Conservation (phyloP, 2,797 vertebrate genomes). For the Emydoidea blandingii region DNA sequence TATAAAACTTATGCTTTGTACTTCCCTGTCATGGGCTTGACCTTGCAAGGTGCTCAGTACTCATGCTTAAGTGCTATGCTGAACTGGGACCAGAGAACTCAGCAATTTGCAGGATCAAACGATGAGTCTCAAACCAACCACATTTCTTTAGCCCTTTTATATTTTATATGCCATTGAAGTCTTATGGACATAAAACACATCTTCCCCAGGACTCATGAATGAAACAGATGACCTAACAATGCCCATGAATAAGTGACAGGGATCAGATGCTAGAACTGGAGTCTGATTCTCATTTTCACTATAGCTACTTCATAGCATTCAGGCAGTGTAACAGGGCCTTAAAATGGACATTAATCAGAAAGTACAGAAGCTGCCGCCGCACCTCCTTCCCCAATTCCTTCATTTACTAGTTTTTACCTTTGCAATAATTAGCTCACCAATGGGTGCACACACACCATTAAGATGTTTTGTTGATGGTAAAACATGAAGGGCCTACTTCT, state of each 20-base stretch:
- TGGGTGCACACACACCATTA: not conserved
- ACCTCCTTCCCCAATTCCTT: not conserved
- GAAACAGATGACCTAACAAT: not conserved
- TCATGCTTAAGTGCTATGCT: not conserved
- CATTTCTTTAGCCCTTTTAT: not conserved
- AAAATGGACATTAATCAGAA: not conserved
- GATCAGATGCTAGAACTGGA: not conserved
- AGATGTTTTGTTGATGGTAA: not conserved
- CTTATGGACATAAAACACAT: not conserved
- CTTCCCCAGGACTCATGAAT: not conserved
- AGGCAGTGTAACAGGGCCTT: not conserved
- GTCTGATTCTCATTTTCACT: not conserved
- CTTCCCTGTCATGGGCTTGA: not conserved
- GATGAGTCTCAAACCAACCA: not conserved
- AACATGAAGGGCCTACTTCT: not conserved
- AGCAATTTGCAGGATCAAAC: not conserved
- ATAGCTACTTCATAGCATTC: not conserved
- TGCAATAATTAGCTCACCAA: not conserved
- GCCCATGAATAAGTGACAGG: not conserved
- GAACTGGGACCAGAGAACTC: not conserved
- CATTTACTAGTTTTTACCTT: not conserved
- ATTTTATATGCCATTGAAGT: not conserved
- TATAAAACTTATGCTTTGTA: not conserved
- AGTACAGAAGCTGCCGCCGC: not conserved
- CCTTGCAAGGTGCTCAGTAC: not conserved